Conservation (phyloP, 2,797 vertebrate genomes). For the Vespertilio murinus region DNA sequence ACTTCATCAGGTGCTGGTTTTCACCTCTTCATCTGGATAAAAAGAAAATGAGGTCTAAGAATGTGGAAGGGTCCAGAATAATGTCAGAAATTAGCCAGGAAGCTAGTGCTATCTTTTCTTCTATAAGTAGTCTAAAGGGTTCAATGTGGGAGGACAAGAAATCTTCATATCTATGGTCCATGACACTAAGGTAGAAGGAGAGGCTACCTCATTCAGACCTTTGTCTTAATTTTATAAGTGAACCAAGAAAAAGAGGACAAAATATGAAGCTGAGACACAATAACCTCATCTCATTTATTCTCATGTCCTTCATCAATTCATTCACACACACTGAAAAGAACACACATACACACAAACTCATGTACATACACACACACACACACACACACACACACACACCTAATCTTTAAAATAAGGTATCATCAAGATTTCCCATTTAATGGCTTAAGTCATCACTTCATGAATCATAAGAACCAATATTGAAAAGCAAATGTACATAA, state of each 20-base stretch:
- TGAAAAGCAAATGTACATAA: background rate
- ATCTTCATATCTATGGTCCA: background rate
- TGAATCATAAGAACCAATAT: background rate
- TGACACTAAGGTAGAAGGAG: background rate
- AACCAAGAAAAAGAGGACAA: background rate
- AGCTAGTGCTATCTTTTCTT: background rate
- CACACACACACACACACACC: background rate
- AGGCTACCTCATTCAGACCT: background rate
- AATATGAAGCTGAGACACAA: background rate
- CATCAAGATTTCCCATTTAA: background rate
- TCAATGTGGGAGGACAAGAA: background rate
- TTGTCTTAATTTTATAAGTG: background rate
- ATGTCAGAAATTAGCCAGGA: constrained; percentile 27
- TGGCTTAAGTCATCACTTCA: background rate
- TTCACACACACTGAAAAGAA: background rate
- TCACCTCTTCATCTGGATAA: constrained; percentile 49
- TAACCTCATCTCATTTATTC: background rate
- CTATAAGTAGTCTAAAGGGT: background rate
- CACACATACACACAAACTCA: background rate
- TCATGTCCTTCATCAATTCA: background rate
- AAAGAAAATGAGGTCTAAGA: constrained; percentile 51
- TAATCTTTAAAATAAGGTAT: background rate
- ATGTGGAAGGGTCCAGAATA: constrained; percentile 1
- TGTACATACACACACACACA: background rate
- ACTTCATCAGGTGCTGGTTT: constrained; percentile 17